A percentile compares a stretch with the other conserved stretches of the same genome.
Evolutionary conservation across 2,113 vertebrate genomes (phyloP).

Genomic region (Oreochromis aureus): DNA sequence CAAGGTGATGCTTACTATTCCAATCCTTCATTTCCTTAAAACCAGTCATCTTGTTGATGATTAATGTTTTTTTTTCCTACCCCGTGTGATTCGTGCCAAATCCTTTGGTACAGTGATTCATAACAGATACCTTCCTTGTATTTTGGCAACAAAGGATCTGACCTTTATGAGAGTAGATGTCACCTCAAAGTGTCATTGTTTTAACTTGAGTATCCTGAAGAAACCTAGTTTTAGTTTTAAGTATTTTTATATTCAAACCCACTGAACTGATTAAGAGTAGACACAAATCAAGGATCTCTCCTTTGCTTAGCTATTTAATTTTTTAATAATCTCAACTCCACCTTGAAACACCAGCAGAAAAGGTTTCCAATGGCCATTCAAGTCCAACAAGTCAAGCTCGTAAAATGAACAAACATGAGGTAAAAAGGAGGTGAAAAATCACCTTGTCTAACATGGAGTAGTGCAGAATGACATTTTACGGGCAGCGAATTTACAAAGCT

Average conservation of each 20-base stretch:
- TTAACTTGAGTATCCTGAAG: background rate
- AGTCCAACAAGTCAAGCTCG: background rate
- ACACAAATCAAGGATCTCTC: background rate
- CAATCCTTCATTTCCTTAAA: background rate
- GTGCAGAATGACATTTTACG: rapidly evolving
- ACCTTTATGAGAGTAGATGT: background rate
- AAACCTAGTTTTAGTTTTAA: background rate
- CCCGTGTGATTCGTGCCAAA: background rate
- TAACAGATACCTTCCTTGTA: background rate
- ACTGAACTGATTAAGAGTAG: background rate
- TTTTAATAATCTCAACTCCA: background rate
- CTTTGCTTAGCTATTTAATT: background rate
- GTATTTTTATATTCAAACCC: background rate
- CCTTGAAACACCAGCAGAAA: background rate
- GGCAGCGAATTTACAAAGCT: background rate
- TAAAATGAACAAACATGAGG: background rate
- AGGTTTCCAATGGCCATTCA: background rate
- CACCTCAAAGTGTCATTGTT: background rate
- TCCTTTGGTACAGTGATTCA: background rate
- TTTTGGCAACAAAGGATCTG: slow-evolving; percentile 12
- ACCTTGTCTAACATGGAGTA: background rate
- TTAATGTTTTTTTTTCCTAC: background rate
- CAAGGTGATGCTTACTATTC: background rate
- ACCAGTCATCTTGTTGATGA: background rate
- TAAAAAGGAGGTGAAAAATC: background rate